A percentile compares a stretch with the other conserved stretches of the same genome.
Conservation (phyloP, 2,113 vertebrate species). For the Saguinus imperator region DNA sequence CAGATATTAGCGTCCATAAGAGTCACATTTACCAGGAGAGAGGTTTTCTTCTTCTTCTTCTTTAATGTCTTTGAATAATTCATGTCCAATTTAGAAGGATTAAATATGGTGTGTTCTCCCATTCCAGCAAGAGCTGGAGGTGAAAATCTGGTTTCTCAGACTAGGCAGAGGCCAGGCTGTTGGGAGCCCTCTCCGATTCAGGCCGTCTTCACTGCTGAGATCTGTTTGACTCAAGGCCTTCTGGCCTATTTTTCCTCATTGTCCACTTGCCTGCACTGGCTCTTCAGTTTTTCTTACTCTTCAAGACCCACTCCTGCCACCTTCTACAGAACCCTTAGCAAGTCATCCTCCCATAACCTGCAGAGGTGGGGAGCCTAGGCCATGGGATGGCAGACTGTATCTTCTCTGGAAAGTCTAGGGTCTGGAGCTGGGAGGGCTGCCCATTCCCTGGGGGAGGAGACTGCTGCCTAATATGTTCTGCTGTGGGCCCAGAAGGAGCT, state of each 20-base stretch:
- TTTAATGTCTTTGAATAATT: conserved; percentile 80
- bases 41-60: conserved; percentile 50
- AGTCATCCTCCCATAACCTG: neutral
- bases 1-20: conserved; percentile 53
- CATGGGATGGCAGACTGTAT: neutral
- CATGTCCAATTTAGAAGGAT: conserved; percentile 79
- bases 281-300: neutral
- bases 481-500: neutral
- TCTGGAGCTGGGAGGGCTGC: neutral
- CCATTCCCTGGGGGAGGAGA: neutral
- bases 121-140: conserved; percentile 74
- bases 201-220: neutral
- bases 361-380: neutral
- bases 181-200: neutral
- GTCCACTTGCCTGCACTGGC: neutral
- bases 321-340: neutral
- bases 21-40: conserved; percentile 67
- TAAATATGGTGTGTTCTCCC: conserved; percentile 80
- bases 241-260: neutral
- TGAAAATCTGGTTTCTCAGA: conserved; percentile 68
- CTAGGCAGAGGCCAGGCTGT: neutral
- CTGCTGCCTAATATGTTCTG: neutral
- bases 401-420: neutral
- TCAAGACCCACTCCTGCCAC: neutral
- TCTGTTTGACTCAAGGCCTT: neutral